Conservation (phyloP, 2,113 vertebrate genomes). For the Gymnobelideus leadbeateri region DNA sequence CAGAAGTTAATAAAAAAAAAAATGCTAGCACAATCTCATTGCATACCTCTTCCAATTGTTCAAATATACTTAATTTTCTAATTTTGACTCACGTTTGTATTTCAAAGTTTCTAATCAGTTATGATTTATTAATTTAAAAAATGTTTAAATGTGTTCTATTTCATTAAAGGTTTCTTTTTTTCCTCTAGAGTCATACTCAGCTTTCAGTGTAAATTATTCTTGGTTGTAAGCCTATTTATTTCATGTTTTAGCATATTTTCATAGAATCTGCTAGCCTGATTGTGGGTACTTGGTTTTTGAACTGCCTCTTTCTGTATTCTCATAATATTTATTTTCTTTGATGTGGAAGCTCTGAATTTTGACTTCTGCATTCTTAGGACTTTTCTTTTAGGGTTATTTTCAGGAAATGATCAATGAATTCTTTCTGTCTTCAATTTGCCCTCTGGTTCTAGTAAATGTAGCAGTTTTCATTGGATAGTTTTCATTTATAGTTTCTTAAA, state of each 20-base stretch:
- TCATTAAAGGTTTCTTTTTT: neutral
- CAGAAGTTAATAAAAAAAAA: too few relatives aligned
- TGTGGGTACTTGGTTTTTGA: neutral
- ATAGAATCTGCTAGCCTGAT: neutral
- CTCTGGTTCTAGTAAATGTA: neutral
- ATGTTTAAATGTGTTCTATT: neutral
- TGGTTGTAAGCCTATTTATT: neutral
- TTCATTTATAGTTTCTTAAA: too few relatives aligned
- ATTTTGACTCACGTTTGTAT: neutral
- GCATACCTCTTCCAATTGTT: neutral
- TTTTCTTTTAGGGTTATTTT: neutral
- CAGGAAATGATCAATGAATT: neutral
- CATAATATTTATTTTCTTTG: neutral
- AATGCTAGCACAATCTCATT: neutral
- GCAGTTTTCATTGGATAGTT: too few relatives aligned
- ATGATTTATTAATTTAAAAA: neutral
- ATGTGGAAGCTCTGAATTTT: neutral
- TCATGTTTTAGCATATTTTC: neutral
- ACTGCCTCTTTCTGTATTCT: neutral
- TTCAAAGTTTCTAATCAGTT: neutral
- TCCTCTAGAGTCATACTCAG: neutral
- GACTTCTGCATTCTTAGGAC: neutral
- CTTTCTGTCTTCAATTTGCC: neutral
- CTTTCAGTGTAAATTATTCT: neutral
- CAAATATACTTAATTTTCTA: neutral